Base-by-base conservation (phyloP, 1,140 invertebrate genomes). In the Drosophila nigromelanica region DNA sequence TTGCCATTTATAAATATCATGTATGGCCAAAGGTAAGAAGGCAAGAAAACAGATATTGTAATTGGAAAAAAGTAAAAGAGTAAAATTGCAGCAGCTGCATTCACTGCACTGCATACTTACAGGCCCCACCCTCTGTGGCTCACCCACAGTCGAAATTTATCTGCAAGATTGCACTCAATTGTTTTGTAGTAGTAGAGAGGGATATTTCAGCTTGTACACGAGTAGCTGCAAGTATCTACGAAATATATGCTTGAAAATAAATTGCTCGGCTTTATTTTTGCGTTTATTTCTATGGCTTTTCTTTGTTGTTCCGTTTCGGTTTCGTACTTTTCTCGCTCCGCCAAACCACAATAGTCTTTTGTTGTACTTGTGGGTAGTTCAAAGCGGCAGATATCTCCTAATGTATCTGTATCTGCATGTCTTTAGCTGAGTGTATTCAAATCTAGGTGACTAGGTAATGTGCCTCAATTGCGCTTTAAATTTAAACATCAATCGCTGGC, bases 1-100 rank as follows among this genome's bases (percentile, higher is more conserved):
- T 77, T 89, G 80, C 76, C 73, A 83, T 87, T 87, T 87, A 87
- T 80, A 87, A 87, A 87, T 86, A 87, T 78, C 75, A 66, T 89
- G 72, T 69, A 59, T 56, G 82, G 51, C 60, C 56, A 64, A 83
- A 89, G 76, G 76, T 89, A 87, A 77, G 77, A 89, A 82, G 79
- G 64, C 85, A 80, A 71, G 80, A 78, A 87, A 87, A 89, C 67
- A 78, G 81, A 86, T 87, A 86, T 83, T 89, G 70, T 89, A 87
- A 87, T 87, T 87, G 83, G 51, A 87, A 83, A 77, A 76, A 79
- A 4, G 21, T 24, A 72, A 30, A 14, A 51, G 42, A 69, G 78
- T 72, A 76, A 78, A 86, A 78, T 33, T 64, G 76, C 79, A 86
- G 82, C 83, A 79, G 78, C 71, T 76, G 64, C 67, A 35, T 27